A percentile compares a stretch with the other conserved stretches of the same genome.
These are phyloP conservation scores for Sarcophaga bullata DNA, from an alignment of 1,140 invertebrate genomes.

Conservation along the genomic window DNA sequence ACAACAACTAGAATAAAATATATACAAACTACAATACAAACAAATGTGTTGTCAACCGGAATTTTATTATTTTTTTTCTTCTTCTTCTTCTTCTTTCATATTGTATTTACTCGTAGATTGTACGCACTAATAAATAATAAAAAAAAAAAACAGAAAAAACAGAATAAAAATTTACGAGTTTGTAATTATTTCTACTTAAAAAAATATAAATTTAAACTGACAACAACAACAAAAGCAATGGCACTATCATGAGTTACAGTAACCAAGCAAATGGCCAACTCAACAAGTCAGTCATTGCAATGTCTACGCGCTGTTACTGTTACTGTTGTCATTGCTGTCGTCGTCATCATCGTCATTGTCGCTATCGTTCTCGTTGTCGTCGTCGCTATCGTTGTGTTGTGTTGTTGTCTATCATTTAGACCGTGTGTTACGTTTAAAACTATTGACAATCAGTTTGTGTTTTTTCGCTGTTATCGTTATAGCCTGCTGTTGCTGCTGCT, in stretches of 20 bases:
- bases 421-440: too few species aligned
- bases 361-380: background rate
- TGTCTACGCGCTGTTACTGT: background rate
- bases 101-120: background rate
- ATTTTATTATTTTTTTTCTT: background rate
- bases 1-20: background rate
- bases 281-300: background rate
- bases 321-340: background rate
- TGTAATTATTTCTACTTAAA: constrained; percentile 1
- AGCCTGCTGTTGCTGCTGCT: too few species aligned
- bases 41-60: constrained; percentile 25
- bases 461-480: too few species aligned
- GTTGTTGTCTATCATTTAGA: background rate
- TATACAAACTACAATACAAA: constrained; percentile 5
- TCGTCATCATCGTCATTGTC: background rate
- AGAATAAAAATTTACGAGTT: constrained; percentile 20
- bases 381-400: background rate
- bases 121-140: background rate
- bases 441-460: background rate
- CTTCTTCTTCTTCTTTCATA: background rate
- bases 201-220: background rate
- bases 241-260: background rate
- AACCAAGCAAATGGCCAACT: constrained; percentile 1
- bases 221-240: background rate
- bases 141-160: background rate